Percentiles rank a stretch among this genome's conserved stretches.
Conservation (phyloP, 1,140 invertebrate genomes). For the Solenopsis fugax region DNA sequence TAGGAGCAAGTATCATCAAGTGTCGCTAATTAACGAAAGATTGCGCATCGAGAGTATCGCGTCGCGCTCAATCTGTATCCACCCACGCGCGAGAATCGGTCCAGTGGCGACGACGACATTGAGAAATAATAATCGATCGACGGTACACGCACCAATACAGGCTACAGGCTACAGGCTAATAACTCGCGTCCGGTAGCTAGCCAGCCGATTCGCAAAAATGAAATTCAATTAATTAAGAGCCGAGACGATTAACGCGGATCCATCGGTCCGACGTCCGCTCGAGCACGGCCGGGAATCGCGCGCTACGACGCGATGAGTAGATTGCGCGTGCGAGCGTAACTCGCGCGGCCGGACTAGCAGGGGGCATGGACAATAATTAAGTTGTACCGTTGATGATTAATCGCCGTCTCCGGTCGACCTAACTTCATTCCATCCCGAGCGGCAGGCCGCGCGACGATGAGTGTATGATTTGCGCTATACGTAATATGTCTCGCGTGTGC, state of each 20-base stretch:
- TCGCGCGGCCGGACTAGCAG: slow-evolving; percentile 51
- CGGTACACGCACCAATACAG: background rate
- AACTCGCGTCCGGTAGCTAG: background rate
- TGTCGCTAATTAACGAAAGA: slow-evolving; percentile 66
- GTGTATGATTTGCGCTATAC: background rate
- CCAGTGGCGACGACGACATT: slow-evolving; percentile 26
- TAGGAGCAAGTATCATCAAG: background rate
- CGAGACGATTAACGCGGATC: slow-evolving; percentile 12
- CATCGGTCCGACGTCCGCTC: slow-evolving; percentile 9
- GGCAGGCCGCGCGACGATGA: slow-evolving; percentile 11
- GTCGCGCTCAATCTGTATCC: slow-evolving; percentile 39
- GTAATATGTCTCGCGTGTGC: background rate
- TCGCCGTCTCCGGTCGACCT: slow-evolving; percentile 63
- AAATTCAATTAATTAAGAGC: slow-evolving; percentile 58
- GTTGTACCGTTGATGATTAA: slow-evolving; percentile 77
- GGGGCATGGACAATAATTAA: slow-evolving; percentile 77
- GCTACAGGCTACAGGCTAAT: background rate
- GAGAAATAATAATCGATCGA: slow-evolving; percentile 39
- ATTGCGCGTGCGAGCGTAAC: background rate
- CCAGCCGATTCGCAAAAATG: slow-evolving; percentile 47
- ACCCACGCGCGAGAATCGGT: slow-evolving; percentile 54
- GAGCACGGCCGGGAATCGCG: slow-evolving; percentile 4
- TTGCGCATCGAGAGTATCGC: slow-evolving; percentile 47
- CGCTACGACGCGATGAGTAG: background rate
- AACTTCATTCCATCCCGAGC: slow-evolving; percentile 36